Conservation (phyloP, 2,888 invertebrate genomes). For the Heliconius erato region DNA sequence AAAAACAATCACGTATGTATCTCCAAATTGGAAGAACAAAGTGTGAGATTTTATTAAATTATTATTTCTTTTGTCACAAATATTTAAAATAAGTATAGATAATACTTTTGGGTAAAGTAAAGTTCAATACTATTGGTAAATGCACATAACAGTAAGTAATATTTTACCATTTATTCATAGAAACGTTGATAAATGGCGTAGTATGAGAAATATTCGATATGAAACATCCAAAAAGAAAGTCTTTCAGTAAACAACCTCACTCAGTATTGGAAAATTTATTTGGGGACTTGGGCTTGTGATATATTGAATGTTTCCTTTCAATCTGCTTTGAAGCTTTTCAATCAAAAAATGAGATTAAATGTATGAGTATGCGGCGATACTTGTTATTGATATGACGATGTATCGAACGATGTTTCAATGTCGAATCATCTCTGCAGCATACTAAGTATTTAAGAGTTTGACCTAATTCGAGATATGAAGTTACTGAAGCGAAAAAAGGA, state of each 20-base stretch:
- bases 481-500: no score
- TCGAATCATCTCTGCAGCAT: background rate
- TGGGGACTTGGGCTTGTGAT: conserved; percentile 22
- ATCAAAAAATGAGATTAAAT: conserved; percentile 29
- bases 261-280: conserved; percentile 36
- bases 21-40: no score
- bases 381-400: background rate
- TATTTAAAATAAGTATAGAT: no score
- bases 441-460: background rate
- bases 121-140: background rate
- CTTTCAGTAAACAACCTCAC: conserved; percentile 36
- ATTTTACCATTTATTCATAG: conserved; percentile 5
- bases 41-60: no score
- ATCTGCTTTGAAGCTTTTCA: conserved; percentile 31
- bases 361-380: background rate
- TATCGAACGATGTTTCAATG: background rate
- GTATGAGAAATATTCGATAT: conserved; percentile 24
- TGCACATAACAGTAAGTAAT: background rate
- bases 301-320: conserved; percentile 30
- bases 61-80: no score
- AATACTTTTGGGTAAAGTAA: no score
- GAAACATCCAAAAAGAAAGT: conserved; percentile 30
- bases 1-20: no score
- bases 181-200: conserved; percentile 37
- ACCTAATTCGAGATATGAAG: no score